Percentiles rank a stretch among this genome's conserved stretches.
phyloP scores from a whole-genome alignment of 1,140 invertebrate genomes.

The Marisa cornuarietis region DNA sequence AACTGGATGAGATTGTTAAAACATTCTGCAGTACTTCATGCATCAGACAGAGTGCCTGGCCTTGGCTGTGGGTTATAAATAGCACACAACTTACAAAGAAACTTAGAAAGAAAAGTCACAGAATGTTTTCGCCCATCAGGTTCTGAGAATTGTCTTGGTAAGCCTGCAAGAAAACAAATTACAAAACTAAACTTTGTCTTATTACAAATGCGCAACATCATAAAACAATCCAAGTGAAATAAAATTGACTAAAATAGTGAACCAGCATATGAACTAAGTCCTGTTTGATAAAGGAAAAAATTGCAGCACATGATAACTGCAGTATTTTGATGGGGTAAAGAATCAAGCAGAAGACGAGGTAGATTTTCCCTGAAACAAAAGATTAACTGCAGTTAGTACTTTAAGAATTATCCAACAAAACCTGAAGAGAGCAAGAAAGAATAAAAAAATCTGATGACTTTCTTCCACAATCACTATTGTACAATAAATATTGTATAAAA shows the following conservation, averaged over 20 bases:
- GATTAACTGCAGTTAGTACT: too few relatives aligned
- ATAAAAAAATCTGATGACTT: too few relatives aligned
- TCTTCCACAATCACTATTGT: too few relatives aligned
- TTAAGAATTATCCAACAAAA: too few relatives aligned
- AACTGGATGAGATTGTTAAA: background rate
- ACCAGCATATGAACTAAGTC: background rate
- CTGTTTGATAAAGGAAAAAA: background rate
- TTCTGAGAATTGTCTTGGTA: constrained; percentile 10
- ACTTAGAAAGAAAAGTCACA: constrained; percentile 18
- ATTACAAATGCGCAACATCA: background rate
- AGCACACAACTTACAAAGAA: constrained; percentile 15
- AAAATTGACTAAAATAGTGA: background rate
- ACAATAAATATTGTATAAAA: background rate
- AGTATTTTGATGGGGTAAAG: background rate
- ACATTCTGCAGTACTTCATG: background rate
- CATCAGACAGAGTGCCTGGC: background rate
- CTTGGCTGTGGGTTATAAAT: too few relatives aligned
- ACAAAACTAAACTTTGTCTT: background rate
- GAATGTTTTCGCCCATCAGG: constrained; percentile 20
- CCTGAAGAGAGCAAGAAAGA: too few relatives aligned
- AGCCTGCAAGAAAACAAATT: constrained; percentile 13
- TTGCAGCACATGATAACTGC: background rate
- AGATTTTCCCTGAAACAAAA: too few relatives aligned
- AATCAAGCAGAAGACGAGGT: background rate
- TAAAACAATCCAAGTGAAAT: background rate